These are phyloP conservation scores for Stichopus horrens DNA, from an alignment of 53 echinoderm and acorn worm species.

Conservation along the genomic window DNA sequence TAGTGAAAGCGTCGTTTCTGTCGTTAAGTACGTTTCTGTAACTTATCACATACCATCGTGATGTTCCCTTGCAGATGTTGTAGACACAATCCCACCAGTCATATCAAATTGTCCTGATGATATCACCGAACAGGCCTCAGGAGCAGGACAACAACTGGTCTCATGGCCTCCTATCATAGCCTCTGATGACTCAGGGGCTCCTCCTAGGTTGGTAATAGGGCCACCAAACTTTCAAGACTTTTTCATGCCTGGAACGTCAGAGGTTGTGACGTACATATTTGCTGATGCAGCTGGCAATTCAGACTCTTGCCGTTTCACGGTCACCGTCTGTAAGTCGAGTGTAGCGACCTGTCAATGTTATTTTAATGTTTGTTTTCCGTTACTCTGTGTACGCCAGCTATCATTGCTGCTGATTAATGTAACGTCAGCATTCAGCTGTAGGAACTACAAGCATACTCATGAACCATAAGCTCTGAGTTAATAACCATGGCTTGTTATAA, in stretches of 20 bases:
- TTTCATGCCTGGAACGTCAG: conserved; percentile 7
- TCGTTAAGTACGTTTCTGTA: no score
- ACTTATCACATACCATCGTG: background rate
- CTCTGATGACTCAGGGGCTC: conserved; percentile 18
- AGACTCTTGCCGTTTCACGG: background rate
- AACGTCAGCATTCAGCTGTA: no score
- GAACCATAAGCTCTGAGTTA: no score
- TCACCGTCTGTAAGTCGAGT: conserved; percentile 15
- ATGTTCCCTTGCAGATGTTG: background rate
- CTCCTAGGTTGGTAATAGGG: background rate
- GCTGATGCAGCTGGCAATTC: conserved; percentile 1
- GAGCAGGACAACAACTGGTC: background rate
- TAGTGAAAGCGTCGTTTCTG: no score
- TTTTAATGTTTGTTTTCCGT: no score
- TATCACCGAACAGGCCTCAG: background rate
- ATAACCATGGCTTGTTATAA: no score
- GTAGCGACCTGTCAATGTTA: no score
- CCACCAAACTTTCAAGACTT: conserved; percentile 25
- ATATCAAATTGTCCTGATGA: conserved; percentile 25
- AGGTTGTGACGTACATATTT: background rate
- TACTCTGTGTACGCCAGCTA: no score
- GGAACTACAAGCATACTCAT: no score
- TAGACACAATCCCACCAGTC: background rate
- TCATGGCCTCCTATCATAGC: conserved; percentile 9
- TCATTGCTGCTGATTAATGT: no score